These are phyloP conservation scores for Apostichopus californicus DNA, from an alignment of 35 echinoderm and acorn worm genomes.

Conservation along the genomic window DNA sequence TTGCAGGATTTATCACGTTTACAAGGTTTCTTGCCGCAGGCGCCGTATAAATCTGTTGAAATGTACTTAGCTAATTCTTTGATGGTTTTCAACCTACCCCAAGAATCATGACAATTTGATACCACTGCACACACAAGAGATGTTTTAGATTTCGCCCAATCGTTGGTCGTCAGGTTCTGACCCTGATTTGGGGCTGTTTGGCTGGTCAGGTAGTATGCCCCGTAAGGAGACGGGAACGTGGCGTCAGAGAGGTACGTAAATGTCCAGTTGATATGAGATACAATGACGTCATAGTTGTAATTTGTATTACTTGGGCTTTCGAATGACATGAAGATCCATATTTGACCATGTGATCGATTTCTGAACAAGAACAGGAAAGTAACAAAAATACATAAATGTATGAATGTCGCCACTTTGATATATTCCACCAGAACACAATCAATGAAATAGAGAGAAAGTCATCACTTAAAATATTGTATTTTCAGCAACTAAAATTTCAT, in stretches of 20 bases:
- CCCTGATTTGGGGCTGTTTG: background rate
- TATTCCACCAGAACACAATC: too few species aligned
- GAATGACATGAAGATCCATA: conserved; percentile 44
- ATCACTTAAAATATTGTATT: too few species aligned
- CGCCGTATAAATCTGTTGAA: conserved; percentile 23
- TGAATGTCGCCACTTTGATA: background rate
- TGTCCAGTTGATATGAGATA: conserved; percentile 22
- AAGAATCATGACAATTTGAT: conserved; percentile 40
- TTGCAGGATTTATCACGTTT: background rate
- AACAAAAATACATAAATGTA: background rate
- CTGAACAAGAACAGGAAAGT: conserved; percentile 3
- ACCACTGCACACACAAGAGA: conserved; percentile 54
- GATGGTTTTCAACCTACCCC: conserved; percentile 29
- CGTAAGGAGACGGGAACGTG: conserved; percentile 10
- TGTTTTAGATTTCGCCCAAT: conserved; percentile 13
- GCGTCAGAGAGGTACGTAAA: conserved; percentile 29
- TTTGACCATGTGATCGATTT: conserved; percentile 34
- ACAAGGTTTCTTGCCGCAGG: background rate
- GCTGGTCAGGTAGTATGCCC: background rate
- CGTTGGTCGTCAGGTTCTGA: background rate
- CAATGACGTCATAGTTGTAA: background rate
- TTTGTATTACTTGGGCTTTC: background rate
- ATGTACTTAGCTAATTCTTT: conserved; percentile 4
- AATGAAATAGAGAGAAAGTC: too few species aligned
- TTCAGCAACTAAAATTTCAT: too few species aligned